These are phyloP conservation scores for Mobula hypostoma DNA, from an alignment of 2,113 vertebrate species.

Conservation along the genomic window DNA sequence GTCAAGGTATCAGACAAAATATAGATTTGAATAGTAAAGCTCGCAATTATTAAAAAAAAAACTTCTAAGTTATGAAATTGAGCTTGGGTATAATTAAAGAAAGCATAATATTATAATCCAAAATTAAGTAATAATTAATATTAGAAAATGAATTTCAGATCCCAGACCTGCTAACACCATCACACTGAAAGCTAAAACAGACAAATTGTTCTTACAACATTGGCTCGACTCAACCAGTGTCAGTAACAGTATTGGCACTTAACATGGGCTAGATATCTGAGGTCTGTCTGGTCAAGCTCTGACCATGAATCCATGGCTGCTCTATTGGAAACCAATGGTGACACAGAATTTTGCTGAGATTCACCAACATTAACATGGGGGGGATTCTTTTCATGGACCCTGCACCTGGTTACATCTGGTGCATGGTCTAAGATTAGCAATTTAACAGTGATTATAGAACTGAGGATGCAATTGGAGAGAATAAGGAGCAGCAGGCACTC, in stretches of 20 bases:
- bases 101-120: neutral
- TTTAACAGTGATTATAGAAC: too few relatives aligned
- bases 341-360: too few relatives aligned
- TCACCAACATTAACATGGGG: too few relatives aligned
- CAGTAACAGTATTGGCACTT: neutral
- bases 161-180: neutral
- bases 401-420: too few relatives aligned
- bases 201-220: neutral
- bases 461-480: too few relatives aligned
- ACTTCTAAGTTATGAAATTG: neutral
- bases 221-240: neutral
- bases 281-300: too few relatives aligned
- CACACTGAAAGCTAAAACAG: neutral
- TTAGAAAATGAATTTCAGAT: neutral
- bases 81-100: neutral
- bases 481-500: too few relatives aligned
- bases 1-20: neutral
- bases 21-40: neutral
- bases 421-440: too few relatives aligned
- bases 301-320: too few relatives aligned
- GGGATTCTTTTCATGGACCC: too few relatives aligned
- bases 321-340: too few relatives aligned
- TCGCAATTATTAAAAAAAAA: neutral
- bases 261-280: neutral
- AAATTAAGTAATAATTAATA: neutral